A percentile compares a stretch with the other conserved stretches of the same genome.
Evolutionary conservation across 2,888 invertebrate genomes (phyloP).

Genomic region (Drosophila mulleri): DNA sequence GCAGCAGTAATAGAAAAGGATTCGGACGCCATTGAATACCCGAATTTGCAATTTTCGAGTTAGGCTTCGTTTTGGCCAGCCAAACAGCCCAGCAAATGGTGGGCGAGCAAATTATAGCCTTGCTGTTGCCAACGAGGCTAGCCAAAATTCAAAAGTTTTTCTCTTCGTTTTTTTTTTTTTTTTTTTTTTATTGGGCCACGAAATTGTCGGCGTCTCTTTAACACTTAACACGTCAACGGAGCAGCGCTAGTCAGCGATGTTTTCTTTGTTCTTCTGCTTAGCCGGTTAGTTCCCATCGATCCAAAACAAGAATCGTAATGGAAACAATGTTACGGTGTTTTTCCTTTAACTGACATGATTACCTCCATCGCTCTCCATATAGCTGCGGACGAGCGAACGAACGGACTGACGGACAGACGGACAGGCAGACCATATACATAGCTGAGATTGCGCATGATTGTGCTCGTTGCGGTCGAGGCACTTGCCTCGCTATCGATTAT

Average conservation of each 20-base stretch:
- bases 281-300: conserved; percentile 42
- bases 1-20: conserved; percentile 71
- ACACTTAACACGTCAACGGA: conserved; percentile 80
- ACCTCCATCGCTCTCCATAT: conserved; percentile 35
- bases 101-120: conserved; percentile 70
- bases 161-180: background rate
- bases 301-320: conserved; percentile 43
- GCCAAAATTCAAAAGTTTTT: conserved; percentile 3
- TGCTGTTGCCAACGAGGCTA: conserved; percentile 14
- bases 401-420: too few species aligned
- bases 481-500: conserved; percentile 63
- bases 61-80: conserved; percentile 62
- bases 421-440: conserved; percentile 7
- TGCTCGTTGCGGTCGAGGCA: conserved; percentile 31
- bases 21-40: conserved; percentile 69
- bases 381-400: background rate
- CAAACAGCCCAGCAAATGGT: conserved; percentile 52
- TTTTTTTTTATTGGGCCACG: conserved; percentile 12
- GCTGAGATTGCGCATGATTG: conserved; percentile 55
- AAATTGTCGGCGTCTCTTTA: conserved; percentile 50
- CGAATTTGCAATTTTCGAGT: conserved; percentile 80
- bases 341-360: conserved; percentile 73
- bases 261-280: background rate
- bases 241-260: conserved; percentile 36
- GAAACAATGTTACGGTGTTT: conserved; percentile 57